Conservation (phyloP, 2,113 vertebrate genomes). For the Chelonoidis abingdonii region DNA sequence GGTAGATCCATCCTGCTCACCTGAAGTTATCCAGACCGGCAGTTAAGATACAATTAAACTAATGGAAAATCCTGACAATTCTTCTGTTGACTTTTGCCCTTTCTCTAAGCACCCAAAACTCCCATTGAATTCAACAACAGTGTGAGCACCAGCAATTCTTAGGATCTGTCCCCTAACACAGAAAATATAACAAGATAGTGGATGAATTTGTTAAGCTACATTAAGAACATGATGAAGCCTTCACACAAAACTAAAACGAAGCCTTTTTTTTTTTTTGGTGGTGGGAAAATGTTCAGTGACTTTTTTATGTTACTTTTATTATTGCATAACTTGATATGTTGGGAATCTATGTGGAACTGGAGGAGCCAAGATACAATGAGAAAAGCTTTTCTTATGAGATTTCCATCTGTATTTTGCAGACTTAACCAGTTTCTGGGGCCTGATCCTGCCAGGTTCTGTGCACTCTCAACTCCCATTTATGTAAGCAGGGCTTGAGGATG, state of each 20-base stretch:
- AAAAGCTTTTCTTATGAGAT: background rate
- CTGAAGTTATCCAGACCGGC: background rate
- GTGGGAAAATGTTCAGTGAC: background rate
- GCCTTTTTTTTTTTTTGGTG: background rate
- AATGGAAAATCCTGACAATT: background rate
- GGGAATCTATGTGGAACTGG: background rate
- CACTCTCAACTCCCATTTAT: background rate
- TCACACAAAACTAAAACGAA: background rate
- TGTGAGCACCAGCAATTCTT: background rate
- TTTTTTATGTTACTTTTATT: background rate
- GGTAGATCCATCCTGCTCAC: background rate
- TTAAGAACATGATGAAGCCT: background rate
- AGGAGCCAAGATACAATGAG: background rate
- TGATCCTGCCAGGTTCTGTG: background rate
- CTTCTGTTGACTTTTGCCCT: background rate
- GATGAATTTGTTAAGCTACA: background rate
- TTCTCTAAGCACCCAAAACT: background rate
- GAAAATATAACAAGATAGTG: background rate
- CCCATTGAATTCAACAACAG: background rate
- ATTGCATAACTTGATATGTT: background rate
- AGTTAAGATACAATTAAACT: background rate
- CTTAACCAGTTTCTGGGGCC: background rate
- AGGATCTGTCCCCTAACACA: background rate
- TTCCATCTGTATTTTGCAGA: background rate
- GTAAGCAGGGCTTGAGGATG: background rate